Conservation (phyloP, 2,797 vertebrate genomes). For the Mormyrops attenuatus region DNA sequence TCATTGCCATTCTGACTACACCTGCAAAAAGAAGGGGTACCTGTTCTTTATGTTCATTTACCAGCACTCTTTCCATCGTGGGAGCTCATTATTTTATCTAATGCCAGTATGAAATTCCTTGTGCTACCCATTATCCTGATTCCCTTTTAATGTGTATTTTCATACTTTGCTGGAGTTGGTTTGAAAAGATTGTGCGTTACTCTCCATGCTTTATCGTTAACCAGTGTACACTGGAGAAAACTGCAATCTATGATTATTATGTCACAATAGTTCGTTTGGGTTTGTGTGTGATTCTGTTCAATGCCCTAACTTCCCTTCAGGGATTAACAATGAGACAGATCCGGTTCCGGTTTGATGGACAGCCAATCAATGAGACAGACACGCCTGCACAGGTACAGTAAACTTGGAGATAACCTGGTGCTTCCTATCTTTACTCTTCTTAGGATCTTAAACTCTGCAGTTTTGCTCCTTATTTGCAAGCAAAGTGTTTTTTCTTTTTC, state of each 20-base stretch:
- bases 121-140: not conserved
- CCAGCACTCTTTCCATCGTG: not conserved
- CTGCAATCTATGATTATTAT: not conserved
- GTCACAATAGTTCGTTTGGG: not conserved
- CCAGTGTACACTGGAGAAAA: not conserved
- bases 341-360: conserved; percentile 94
- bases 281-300: not conserved
- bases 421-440: not conserved
- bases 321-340: conserved; percentile 96
- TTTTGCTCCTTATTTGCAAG: not conserved
- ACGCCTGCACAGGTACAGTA: conserved; percentile 87
- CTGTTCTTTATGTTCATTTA: not conserved
- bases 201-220: not conserved
- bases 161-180: not conserved
- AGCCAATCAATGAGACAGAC: conserved; percentile 95
- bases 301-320: conserved; percentile 47
- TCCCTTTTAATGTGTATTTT: not conserved
- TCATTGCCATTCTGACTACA: not conserved
- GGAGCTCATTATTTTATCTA: not conserved
- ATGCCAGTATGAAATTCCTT: not conserved
- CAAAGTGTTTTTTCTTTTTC: not conserved
- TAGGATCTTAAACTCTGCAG: not conserved
- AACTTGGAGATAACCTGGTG: not conserved
- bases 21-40: not conserved
- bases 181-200: not conserved